These are phyloP conservation scores for Protodeltote pygarga DNA, from an alignment of 2,888 invertebrate species.

Conservation along the genomic window DNA sequence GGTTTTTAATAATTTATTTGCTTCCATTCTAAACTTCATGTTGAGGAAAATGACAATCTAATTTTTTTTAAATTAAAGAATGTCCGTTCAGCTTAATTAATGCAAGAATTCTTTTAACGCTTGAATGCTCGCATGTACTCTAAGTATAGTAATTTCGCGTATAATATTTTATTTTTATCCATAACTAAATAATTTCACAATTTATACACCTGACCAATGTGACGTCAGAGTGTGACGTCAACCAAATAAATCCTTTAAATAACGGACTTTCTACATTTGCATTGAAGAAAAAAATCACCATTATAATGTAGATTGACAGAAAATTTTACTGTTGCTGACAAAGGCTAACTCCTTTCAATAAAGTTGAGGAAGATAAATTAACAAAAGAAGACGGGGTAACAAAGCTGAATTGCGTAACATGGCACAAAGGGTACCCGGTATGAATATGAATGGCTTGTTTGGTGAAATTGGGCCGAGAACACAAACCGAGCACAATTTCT, in stretches of 20 bases:
- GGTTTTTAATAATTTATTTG: no score
- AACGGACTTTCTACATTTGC: conserved; percentile 38
- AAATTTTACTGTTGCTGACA: conserved; percentile 43
- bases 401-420: conserved; percentile 72
- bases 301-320: conserved; percentile 44
- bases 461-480: conserved; percentile 75
- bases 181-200: conserved; percentile 22
- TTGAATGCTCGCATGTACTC: no score
- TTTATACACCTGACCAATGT: conserved; percentile 7
- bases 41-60: no score
- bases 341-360: conserved; percentile 42
- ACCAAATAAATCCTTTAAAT: conserved; percentile 6
- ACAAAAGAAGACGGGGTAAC: conserved; percentile 72
- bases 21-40: no score
- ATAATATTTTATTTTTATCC: no score
- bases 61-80: no score
- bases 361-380: conserved; percentile 61
- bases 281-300: conserved; percentile 31
- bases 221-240: conserved; percentile 7
- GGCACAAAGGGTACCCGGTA: conserved; percentile 77
- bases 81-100: no score
- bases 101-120: no score
- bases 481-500: conserved; percentile 47
- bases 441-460: conserved; percentile 83
- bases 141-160: no score